Evolutionary conservation across 2,888 invertebrate genomes (phyloP), one percentile per base, ranked within the genome.

Genomic region (Archips xylosteana): DNA sequence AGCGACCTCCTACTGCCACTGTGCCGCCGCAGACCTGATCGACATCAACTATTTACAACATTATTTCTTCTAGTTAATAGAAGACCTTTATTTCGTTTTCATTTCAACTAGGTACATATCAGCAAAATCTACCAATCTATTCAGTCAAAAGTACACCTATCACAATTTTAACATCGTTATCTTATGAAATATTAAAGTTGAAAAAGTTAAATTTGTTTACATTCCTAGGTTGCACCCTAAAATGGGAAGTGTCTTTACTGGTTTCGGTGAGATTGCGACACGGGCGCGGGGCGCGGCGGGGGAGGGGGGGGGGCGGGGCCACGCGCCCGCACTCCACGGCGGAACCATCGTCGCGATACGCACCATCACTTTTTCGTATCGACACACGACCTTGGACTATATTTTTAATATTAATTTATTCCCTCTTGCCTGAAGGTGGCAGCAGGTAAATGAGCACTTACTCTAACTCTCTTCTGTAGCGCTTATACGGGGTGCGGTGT

Each of bases 371-470:
- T 89, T 89, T 86, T 63, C 63, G 67, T 91, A 92, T 89, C 87
- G 87, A 91, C 89, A 83, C 80, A 82, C 78, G 87, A 87, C 92
- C 92, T 93, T 92, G 93, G 87, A 79, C 92, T 87, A 92, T 85
- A 90, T 90, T 87, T 68, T 68, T 65, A 47, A 68, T 66, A 87
- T 84, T 84, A 82, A 83, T 87, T 87, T 78, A 76, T 84, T 84
- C 87, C 82, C 80, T 80, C 81, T 79, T 78, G 73, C 67, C 66
- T 66, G 39, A 77, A 63, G 72, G 54, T 57, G 57, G 68, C 57
- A 42, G 49, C 47, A 9, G 59, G 42, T 61, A 62, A 67, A 51
- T 39, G 32, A 23, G 65, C 51, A 60, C n/a, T 34, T 32, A 63
- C 23, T 36, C 32, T 47, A 63, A 47, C 47, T 34, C 36, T n/a